Conservation (phyloP, 2,113 vertebrate species). For the Thalassarche chlororhynchos region DNA sequence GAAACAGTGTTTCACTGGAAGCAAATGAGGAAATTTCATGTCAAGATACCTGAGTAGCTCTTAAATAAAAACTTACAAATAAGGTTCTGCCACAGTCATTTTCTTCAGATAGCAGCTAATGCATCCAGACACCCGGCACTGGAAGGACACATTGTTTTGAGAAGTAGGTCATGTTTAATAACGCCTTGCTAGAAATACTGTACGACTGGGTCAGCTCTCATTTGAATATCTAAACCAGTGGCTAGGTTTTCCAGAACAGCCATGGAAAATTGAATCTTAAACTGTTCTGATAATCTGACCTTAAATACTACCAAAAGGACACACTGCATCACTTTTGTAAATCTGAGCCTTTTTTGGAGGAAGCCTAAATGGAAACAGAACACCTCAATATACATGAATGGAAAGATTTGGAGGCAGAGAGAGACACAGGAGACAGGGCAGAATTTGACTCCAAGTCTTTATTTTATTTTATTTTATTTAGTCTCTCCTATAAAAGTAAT, state of each 20-base stretch:
- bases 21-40: neutral
- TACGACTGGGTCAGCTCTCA: neutral
- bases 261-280: neutral
- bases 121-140: neutral
- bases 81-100: neutral
- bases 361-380: neutral
- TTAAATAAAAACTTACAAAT: neutral
- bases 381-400: neutral
- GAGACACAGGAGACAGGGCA: neutral
- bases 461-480: too few species aligned
- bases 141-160: neutral
- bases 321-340: neutral
- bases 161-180: conserved; percentile 53
- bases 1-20: neutral
- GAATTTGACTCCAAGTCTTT: neutral
- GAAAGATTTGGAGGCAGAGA: neutral
- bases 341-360: neutral
- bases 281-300: neutral
- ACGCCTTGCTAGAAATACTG: conserved; percentile 24
- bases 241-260: neutral
- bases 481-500: neutral
- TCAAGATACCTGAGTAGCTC: neutral
- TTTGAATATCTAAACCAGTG: neutral
- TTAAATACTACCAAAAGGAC: neutral
- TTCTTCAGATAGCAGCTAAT: neutral